phyloP scores from a whole-genome alignment of 92 coral and sea anemone genomes.

The Pocillopora grandis region DNA sequence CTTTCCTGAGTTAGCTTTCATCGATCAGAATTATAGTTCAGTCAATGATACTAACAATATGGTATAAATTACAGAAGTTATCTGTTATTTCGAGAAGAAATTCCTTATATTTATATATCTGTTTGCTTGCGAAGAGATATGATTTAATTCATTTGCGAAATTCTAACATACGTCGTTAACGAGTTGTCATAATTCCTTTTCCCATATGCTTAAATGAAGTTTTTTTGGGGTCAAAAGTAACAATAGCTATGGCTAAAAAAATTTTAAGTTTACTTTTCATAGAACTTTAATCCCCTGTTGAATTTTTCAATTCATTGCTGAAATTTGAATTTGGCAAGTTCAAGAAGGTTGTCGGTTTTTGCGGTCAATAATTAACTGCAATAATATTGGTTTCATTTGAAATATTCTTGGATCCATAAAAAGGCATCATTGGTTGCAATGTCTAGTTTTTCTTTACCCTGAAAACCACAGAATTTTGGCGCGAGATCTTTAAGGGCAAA shows the following conservation, averaged over 20 bases:
- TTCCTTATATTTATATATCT: no score
- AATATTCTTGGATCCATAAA: background rate
- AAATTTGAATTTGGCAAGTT: background rate
- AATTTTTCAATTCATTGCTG: background rate
- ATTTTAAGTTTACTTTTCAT: background rate
- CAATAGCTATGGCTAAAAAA: background rate
- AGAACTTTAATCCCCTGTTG: background rate
- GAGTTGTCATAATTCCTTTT: background rate
- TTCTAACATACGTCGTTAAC: background rate
- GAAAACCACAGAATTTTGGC: background rate
- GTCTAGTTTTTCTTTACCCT: background rate
- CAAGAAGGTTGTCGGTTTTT: conserved; percentile 8
- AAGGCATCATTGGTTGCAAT: background rate
- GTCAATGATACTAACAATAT: no score
- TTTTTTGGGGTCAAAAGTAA: background rate
- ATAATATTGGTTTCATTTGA: background rate
- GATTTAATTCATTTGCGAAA: no score
- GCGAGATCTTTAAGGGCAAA: background rate
- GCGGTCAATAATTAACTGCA: conserved; percentile 2
- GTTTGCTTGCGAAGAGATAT: no score
- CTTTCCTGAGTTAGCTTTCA: no score
- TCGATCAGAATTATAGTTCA: no score
- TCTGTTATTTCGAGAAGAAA: no score
- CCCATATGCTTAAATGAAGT: background rate
- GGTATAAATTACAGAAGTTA: no score